phyloP scores from a whole-genome alignment of 2,888 invertebrate species.

The Callimorpha dominula region DNA sequence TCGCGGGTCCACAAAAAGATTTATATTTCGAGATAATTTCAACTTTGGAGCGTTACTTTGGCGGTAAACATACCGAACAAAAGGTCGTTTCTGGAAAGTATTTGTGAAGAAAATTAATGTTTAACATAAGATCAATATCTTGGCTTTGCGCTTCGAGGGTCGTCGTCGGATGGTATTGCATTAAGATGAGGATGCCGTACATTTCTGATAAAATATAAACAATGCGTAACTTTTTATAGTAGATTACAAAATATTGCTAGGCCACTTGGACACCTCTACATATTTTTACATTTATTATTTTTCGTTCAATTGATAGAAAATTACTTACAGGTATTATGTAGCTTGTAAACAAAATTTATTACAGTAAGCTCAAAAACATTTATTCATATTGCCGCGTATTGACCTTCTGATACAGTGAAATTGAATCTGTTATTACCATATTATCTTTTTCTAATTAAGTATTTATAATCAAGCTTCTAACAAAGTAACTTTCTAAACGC shows the following conservation, averaged over 20 bases:
- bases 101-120: slow-evolving; percentile 63
- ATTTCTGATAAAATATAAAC: slow-evolving; percentile 51
- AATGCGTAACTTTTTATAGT: slow-evolving; percentile 35
- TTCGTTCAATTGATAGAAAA: slow-evolving; percentile 12
- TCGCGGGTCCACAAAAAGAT: slow-evolving; percentile 49
- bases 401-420: not conserved
- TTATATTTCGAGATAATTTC: slow-evolving; percentile 57
- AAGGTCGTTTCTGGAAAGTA: slow-evolving; percentile 57
- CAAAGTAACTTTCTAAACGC: not conserved
- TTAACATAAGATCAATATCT: slow-evolving; percentile 62
- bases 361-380: slow-evolving; percentile 5
- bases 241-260: slow-evolving; percentile 24
- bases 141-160: slow-evolving; percentile 47
- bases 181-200: slow-evolving; percentile 49
- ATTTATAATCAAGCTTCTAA: not conserved
- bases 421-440: not conserved
- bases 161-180: slow-evolving; percentile 54
- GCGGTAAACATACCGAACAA: slow-evolving; percentile 58
- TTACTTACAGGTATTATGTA: slow-evolving; percentile 12
- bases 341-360: slow-evolving; percentile 8
- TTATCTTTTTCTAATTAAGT: not conserved
- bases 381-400: not conserved
- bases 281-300: slow-evolving; percentile 16
- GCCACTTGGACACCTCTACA: slow-evolving; percentile 12
- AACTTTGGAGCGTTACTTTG: slow-evolving; percentile 50